A percentile compares a stretch with the other conserved stretches of the same genome.
Conservation (phyloP, 2,113 vertebrate genomes). For the Hippocampus abdominalis region DNA sequence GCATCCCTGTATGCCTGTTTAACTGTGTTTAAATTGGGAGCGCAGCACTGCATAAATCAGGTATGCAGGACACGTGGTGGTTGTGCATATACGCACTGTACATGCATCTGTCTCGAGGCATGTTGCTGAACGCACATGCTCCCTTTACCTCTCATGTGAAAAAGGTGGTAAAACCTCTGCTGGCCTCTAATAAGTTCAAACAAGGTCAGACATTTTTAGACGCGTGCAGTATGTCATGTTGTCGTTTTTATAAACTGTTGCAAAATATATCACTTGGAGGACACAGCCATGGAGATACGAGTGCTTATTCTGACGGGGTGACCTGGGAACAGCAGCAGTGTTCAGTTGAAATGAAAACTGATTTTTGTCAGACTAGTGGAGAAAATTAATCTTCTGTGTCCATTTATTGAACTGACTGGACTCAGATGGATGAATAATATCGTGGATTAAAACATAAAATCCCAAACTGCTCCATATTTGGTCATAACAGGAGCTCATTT, state of each 20-base stretch:
- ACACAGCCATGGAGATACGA: conserved; percentile 32
- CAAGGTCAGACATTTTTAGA: conserved; percentile 5
- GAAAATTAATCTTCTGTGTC: conserved; percentile 21
- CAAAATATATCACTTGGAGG: conserved; percentile 21
- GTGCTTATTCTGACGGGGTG: conserved; percentile 19
- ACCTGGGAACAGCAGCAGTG: conserved; percentile 9
- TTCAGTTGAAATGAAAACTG: conserved; percentile 17
- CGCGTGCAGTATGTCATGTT: conserved; percentile 5
- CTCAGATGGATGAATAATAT: conserved; percentile 10
- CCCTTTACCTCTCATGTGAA: not conserved
- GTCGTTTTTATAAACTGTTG: conserved; percentile 27
- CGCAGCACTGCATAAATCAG: conserved; percentile 27
- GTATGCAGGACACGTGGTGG: conserved; percentile 48
- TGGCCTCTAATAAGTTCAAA: not conserved
- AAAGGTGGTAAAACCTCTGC: conserved; percentile 1
- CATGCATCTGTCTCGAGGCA: conserved; percentile 12
- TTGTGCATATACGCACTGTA: conserved; percentile 30
- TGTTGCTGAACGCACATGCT: conserved; percentile 33
- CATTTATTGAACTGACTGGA: conserved; percentile 21
- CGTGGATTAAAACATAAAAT: conserved; percentile 17
- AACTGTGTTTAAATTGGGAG: conserved; percentile 25
- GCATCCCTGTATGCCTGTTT: conserved; percentile 17
- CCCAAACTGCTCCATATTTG: conserved; percentile 21
- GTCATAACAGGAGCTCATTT: not conserved
- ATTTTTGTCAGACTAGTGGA: not conserved